Percentiles rank a stretch among this genome's conserved stretches.
phyloP scores from a whole-genome alignment of 2,888 invertebrate species.

The Heliconius cydno region DNA sequence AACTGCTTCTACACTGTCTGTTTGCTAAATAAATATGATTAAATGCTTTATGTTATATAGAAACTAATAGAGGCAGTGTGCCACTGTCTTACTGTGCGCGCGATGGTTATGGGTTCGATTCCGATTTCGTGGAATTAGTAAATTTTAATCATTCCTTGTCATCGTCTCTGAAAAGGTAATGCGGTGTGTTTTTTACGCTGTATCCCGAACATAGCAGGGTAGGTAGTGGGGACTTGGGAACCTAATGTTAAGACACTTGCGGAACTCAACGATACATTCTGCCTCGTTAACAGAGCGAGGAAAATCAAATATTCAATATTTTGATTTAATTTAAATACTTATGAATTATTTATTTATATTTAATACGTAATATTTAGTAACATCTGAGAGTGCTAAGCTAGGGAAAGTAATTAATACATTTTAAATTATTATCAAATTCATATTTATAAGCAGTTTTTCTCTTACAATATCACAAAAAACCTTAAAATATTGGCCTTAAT shows the following conservation, averaged over 20 bases:
- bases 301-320: too few relatives aligned
- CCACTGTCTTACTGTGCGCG: background rate
- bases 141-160: background rate
- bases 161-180: too few relatives aligned
- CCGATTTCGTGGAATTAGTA: background rate
- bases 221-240: background rate
- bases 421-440: background rate
- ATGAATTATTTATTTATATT: too few relatives aligned
- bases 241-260: background rate
- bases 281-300: too few relatives aligned
- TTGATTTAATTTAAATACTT: too few relatives aligned
- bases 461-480: background rate
- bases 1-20: conserved; percentile 56
- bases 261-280: too few relatives aligned
- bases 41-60: background rate
- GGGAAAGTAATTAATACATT: background rate
- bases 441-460: background rate
- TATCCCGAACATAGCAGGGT: background rate
- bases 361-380: background rate
- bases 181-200: background rate
- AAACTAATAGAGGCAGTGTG: background rate
- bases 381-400: background rate
- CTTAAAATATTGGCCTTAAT: conserved; percentile 22
- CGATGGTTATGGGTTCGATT: background rate
- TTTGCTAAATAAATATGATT: conserved; percentile 11